These are phyloP conservation scores for Leguminivora glycinivorella DNA, from an alignment of 1,140 invertebrate species.

Conservation along the genomic window DNA sequence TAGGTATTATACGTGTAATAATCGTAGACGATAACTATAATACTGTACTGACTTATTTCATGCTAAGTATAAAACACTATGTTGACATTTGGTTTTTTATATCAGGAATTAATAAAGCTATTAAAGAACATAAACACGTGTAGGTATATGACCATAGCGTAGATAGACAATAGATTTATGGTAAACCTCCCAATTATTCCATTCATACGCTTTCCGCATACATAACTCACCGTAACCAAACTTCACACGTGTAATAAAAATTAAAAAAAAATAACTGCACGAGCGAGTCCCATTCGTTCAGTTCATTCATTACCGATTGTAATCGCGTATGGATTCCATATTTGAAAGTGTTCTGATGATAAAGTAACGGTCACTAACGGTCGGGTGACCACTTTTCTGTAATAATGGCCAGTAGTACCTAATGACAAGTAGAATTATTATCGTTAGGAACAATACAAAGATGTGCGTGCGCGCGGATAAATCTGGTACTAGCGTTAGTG, in stretches of 20 bases:
- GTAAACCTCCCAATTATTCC: neutral
- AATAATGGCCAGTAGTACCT: constrained; percentile 27
- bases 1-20: too few relatives aligned
- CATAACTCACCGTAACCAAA: neutral
- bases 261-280: constrained; percentile 1
- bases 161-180: constrained; percentile 3
- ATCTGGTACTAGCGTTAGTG: neutral
- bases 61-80: neutral
- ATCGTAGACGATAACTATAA: too few relatives aligned
- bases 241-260: constrained; percentile 16
- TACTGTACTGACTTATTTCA: neutral
- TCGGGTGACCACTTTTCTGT: constrained; percentile 28
- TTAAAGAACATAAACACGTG: constrained; percentile 1
- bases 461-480: neutral
- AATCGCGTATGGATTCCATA: constrained; percentile 40
- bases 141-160: neutral
- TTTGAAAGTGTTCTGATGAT: constrained; percentile 43
- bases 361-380: constrained; percentile 45
- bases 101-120: neutral
- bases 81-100: neutral
- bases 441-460: constrained; percentile 13
- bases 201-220: constrained; percentile 12
- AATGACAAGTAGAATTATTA: constrained; percentile 30
- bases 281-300: constrained; percentile 26
- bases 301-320: constrained; percentile 35